Base-by-base conservation (phyloP, 2,113 vertebrate species). In the Bucco capensis region DNA sequence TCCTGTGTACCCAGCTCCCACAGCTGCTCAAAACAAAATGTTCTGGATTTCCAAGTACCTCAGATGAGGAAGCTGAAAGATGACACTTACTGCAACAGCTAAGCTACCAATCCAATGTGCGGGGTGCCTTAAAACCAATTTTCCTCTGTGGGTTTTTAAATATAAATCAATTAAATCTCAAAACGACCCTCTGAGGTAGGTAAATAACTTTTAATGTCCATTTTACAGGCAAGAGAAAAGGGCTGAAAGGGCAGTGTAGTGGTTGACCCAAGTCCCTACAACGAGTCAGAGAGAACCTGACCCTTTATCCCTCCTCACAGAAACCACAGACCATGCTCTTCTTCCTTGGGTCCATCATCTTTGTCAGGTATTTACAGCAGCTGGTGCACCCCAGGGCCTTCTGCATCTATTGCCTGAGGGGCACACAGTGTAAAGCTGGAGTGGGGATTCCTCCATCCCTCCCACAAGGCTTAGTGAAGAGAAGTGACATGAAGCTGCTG, bases 151-250 rank as follows among this genome's bases (percentile, higher is more conserved):
- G 21, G 6, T 51, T 87, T 89, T 78, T n/a, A 87, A 35, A 51
- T 10, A 15, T 30, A 78, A 78, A 69, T 62, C 60, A 78, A 95
- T 86, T 70, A 92, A 92, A 60, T 91, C 44, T 96, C 85, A 79
- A 62, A 92, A 93, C 91, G 94, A 82, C 82, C 79, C 92, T 94
- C 85, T 90, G 89, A 94, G 94, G 92, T 92, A 92, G 95, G 81
- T 40, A 96, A 81, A 9, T 73, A 75, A 86, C 5, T 5, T 96
- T 94, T 96, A 94, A 96, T 93, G 23, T 91, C 67, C 0, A 0
- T 86, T 93, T 80, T 86, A 89, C 67, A 94, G 28, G 50, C 60
- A 76, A 84, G 40, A 88, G 54, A 84, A 85, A 65, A 82, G 67
- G 58, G 73, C 65, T 89, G 50, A 86, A 49, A 74, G 64, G 56